Percentiles rank a stretch among this genome's conserved stretches.
Conservation (phyloP, 2,113 vertebrate genomes). For the Mobula birostris region DNA sequence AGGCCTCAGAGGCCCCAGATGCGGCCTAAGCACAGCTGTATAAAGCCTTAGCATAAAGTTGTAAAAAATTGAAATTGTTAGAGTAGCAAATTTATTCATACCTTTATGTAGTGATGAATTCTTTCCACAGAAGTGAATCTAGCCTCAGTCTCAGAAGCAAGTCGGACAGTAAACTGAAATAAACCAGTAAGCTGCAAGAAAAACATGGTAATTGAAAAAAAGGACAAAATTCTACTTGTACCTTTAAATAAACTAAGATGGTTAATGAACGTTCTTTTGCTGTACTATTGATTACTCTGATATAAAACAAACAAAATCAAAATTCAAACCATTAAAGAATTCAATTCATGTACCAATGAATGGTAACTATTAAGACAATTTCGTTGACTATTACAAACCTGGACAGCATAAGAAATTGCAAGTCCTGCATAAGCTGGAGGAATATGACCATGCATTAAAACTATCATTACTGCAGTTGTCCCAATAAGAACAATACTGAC, state of each 20-base stretch:
- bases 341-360: not conserved
- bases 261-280: not conserved
- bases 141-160: slow-evolving; percentile 87
- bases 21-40: too few species aligned
- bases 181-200: slow-evolving; percentile 72
- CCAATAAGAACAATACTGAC: slow-evolving; percentile 85
- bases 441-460: slow-evolving; percentile 82
- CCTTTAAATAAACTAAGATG: not conserved
- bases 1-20: too few species aligned
- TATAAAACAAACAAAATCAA: not conserved
- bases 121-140: slow-evolving; percentile 89
- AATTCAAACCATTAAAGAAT: not conserved
- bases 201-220: not conserved
- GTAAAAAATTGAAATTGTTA: not conserved
- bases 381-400: slow-evolving; percentile 55
- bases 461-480: slow-evolving; percentile 79
- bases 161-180: slow-evolving; percentile 88
- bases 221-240: not conserved
- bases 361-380: not conserved
- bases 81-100: slow-evolving; percentile 45
- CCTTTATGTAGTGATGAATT: slow-evolving; percentile 86
- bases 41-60: not conserved
- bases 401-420: slow-evolving; percentile 82
- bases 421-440: slow-evolving; percentile 80
- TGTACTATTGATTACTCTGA: not conserved